phyloP scores from a whole-genome alignment of 2,113 vertebrate species.

The Heterotilapia buettikoferi region DNA sequence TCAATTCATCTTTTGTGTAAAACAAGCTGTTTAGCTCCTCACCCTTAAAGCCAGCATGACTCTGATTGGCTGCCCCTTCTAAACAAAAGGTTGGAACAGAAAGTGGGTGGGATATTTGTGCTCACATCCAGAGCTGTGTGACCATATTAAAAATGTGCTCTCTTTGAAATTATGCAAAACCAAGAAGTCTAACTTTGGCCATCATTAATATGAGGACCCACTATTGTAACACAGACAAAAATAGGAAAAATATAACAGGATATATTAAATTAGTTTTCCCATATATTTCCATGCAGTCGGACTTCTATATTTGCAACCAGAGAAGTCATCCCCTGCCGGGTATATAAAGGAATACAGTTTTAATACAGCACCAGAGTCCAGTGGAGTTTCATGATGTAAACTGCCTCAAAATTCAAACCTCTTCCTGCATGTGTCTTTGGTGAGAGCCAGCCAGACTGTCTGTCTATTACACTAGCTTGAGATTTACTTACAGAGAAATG shows the following conservation, averaged over 20 bases:
- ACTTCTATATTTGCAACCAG: background rate
- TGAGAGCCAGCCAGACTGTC: background rate
- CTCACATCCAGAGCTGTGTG: background rate
- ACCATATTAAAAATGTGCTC: background rate
- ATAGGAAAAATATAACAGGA: background rate
- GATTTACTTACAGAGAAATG: background rate
- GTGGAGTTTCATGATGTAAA: background rate
- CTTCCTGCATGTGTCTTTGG: background rate
- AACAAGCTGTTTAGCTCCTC: background rate
- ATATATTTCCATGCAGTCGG: background rate
- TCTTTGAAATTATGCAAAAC: background rate
- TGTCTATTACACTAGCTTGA: background rate
- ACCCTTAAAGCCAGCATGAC: background rate
- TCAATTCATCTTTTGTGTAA: background rate
- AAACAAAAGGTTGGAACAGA: background rate
- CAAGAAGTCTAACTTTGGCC: background rate
- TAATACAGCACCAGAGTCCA: background rate
- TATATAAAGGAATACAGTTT: background rate
- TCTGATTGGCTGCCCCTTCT: background rate
- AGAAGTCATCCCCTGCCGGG: background rate
- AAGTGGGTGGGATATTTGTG: background rate
- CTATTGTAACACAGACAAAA: background rate
- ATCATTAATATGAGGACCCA: background rate
- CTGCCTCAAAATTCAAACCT: background rate
- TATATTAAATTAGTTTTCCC: background rate